Evolutionary conservation across 2,888 invertebrate genomes (phyloP).

Genomic region (Athetis lepigone): DNA sequence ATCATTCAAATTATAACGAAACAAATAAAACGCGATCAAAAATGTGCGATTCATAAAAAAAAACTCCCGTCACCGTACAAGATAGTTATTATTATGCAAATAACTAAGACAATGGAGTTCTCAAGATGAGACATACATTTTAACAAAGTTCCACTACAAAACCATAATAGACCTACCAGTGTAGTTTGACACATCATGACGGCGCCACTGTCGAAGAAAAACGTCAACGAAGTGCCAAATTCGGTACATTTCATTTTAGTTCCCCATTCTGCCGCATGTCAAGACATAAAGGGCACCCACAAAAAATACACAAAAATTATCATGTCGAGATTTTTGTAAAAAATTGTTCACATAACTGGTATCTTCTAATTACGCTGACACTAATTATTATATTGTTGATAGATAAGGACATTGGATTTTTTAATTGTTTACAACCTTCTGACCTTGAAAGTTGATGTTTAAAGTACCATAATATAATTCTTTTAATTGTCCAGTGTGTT

Average conservation of each 20-base stretch:
- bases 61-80: constrained; percentile 15
- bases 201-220: constrained; percentile 1
- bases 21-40: not conserved
- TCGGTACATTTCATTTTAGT: not conserved
- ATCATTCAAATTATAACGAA: not conserved
- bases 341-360: constrained; percentile 41
- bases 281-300: not conserved
- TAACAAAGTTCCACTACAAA: constrained; percentile 47
- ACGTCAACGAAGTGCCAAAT: constrained; percentile 8
- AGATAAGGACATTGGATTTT: constrained; percentile 56
- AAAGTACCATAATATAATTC: constrained; percentile 39
- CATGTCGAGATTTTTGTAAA: constrained; percentile 41
- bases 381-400: constrained; percentile 56
- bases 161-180: constrained; percentile 14
- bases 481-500: constrained; percentile 34
- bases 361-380: constrained; percentile 60
- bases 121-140: constrained; percentile 55
- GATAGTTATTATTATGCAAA: constrained; percentile 52
- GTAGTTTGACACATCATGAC: constrained; percentile 6
- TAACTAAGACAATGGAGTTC: constrained; percentile 51
- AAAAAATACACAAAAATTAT: constrained; percentile 28
- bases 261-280: not conserved
- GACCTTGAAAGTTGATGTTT: constrained; percentile 48
- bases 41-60: constrained; percentile 16
- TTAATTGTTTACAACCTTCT: constrained; percentile 48